Evolutionary conservation across 1,140 invertebrate genomes (phyloP), one percentile per base, ranked within the genome.

Genomic region (Tetraneura akinire): DNA sequence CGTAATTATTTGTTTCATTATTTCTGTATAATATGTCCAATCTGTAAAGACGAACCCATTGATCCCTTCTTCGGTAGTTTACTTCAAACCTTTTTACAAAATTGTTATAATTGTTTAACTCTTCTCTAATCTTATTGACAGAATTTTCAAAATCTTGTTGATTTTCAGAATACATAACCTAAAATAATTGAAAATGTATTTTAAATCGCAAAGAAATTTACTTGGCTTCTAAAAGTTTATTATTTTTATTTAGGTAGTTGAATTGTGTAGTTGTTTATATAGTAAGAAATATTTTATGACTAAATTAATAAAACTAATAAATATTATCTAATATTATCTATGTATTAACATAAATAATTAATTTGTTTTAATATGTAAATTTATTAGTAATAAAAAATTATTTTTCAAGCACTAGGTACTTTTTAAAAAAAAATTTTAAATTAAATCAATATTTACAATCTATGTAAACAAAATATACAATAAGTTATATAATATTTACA

Each of bases 1-100:
- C 29, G 16, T 51, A 53, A 53, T 73, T 73, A 18, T 73, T 73
- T 21, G 70, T 73, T n/a, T 73, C 26, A 53, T 73, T 16, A 73
- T 49, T 45, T 21, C 70, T 11, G 5, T 45, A 45, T 23, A 49
- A 2, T 23, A 26, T 21, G 11, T 42, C 37, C 5, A n/a, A 21
- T 42, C 32, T 37, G 11, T 66, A 45, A 14, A 45, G n/a, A 0
- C 11, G 16, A 42, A 66, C 32, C 62, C 64, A 66, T 21, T 66
- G 16, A 3, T 37, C 37, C n/a, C n/a, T 42, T 45, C 62, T 32
- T 42, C 42, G 8, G 21, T 42, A 66, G 42, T 37, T 37, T 9
- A 16, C n/a, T 66, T 66, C 62, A 66, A 66, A 66, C 9, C 32
- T 14, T 66, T 29, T 64, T 4, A 64, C 60, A 64, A 64, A 64